Percentiles rank a stretch among this genome's conserved stretches.
These are phyloP conservation scores for Cichladusa arquata DNA, from an alignment of 2,113 vertebrate species.

Conservation along the genomic window DNA sequence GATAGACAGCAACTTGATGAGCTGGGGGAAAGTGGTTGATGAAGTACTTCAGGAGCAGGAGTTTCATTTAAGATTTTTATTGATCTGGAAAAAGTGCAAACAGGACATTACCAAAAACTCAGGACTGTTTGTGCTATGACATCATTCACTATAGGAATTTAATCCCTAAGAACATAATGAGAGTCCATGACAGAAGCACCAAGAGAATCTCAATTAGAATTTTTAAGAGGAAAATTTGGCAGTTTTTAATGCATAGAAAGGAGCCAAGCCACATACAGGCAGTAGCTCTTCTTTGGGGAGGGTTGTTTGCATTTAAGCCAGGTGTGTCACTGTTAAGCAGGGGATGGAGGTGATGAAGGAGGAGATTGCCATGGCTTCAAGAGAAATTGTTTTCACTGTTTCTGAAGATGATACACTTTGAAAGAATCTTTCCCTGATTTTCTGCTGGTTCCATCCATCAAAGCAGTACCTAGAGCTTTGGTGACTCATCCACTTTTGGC, in stretches of 20 bases:
- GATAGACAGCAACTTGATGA: background rate
- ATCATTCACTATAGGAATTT: background rate
- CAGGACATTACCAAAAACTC: background rate
- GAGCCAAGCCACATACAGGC: background rate
- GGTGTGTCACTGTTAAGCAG: background rate
- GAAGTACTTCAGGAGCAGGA: background rate
- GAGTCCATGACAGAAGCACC: background rate
- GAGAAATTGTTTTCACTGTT: background rate
- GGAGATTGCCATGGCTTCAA: background rate
- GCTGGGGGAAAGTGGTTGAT: background rate
- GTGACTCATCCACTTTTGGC: background rate
- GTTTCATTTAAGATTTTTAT: background rate
- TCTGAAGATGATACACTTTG: background rate
- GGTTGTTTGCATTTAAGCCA: background rate
- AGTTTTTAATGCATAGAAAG: background rate
- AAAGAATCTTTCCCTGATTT: background rate
- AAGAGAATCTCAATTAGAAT: background rate
- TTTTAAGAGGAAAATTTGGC: background rate
- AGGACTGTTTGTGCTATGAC: background rate
- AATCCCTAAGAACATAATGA: background rate
- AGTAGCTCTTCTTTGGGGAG: background rate
- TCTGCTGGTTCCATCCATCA: background rate
- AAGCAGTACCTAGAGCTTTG: background rate
- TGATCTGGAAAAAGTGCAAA: background rate
- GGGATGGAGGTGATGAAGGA: background rate